A percentile compares a stretch with the other conserved stretches of the same genome.
These are phyloP conservation scores for Drosophila planitibia DNA, from an alignment of 2,888 invertebrate genomes.

Conservation along the genomic window DNA sequence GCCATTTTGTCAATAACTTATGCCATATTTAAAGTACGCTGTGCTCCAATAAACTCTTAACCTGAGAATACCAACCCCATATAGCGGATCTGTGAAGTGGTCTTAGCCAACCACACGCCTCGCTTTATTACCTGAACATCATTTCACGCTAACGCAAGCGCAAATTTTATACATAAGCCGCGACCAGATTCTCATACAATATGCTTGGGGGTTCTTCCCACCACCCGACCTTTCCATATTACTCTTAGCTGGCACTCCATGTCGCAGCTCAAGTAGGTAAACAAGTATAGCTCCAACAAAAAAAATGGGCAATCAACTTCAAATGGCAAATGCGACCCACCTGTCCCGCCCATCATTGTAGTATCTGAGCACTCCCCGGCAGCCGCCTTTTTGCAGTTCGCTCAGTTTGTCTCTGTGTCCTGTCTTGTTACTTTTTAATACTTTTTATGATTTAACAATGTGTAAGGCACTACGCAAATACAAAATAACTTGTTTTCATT, in stretches of 20 bases:
- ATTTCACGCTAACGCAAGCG: conserved; percentile 80
- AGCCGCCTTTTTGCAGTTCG: background rate
- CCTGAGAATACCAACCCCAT: background rate
- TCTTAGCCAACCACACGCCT: conserved; percentile 22
- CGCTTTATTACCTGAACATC: conserved; percentile 74
- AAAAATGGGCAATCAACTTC: conserved; percentile 77
- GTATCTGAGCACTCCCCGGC: background rate
- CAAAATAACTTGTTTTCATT: conserved; percentile 68
- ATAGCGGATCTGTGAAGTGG: conserved; percentile 41
- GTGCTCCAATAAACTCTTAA: background rate
- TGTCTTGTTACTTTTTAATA: conserved; percentile 72
- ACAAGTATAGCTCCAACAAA: conserved; percentile 66
- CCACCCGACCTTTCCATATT: background rate
- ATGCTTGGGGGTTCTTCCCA: conserved; percentile 4
- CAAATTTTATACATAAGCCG: conserved; percentile 71
- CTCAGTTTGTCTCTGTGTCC: conserved; percentile 5
- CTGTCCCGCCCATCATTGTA: conserved; percentile 38
- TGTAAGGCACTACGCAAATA: conserved; percentile 69
- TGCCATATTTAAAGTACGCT: conserved; percentile 1
- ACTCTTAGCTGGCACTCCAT: conserved; percentile 15
- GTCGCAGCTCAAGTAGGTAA: conserved; percentile 58
- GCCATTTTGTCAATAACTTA: too few species aligned
- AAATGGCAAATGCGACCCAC: conserved; percentile 65
- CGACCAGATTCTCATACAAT: conserved; percentile 60
- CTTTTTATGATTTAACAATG: conserved; percentile 79